Evolutionary conservation across 2,888 invertebrate genomes (phyloP), one percentile per base, ranked within the genome.

Genomic region (Mimumesa dahlbomi): DNA sequence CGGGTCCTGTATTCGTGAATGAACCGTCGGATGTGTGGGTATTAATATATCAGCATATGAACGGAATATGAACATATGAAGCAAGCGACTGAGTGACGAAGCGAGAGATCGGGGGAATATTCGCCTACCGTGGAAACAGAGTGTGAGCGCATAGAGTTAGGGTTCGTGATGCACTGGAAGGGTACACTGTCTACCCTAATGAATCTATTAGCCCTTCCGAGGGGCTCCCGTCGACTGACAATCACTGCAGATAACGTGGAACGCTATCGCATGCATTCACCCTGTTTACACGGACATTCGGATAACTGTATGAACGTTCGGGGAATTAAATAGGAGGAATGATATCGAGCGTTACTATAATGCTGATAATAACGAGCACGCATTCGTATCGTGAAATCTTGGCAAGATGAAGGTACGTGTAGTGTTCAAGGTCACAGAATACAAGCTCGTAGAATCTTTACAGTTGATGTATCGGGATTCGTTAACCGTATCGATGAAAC

Each of bases 191-290:
- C 81, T 79, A 79, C 80, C 79, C 83, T 86, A 85, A 86, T 86
- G 85, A 85, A 86, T 86, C 84, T 84, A 86, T 86, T 86, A 86
- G 82, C 77, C 82, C 61, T 57, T 66, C 61, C 75, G 81, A 82
- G 74, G 77, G 78, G 75, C 81, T 74, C 69, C 75, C 73, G 73
- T 73, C 56, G 74, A 52, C 70, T 65, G 71, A 78, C 82, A 85
- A 86, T 85, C 85, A 82, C 82, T 74, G 68, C 76, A 62, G 82
- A 83, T 79, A 79, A 82, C 83, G 73, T 71, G 73, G 62, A 69
- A 67, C 72, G 65, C 74, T 70, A 75, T 70, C 75, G 64, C 68
- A 43, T 68, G 71, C 77, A 73, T 54, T 65, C 31, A 59, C 43
- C 58, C 65, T 70, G 77, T 80, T 82, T 77, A 81, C 77, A 72